Evolutionary conservation across 2,113 vertebrate genomes (phyloP).

Genomic region (Ciconia stormi): DNA sequence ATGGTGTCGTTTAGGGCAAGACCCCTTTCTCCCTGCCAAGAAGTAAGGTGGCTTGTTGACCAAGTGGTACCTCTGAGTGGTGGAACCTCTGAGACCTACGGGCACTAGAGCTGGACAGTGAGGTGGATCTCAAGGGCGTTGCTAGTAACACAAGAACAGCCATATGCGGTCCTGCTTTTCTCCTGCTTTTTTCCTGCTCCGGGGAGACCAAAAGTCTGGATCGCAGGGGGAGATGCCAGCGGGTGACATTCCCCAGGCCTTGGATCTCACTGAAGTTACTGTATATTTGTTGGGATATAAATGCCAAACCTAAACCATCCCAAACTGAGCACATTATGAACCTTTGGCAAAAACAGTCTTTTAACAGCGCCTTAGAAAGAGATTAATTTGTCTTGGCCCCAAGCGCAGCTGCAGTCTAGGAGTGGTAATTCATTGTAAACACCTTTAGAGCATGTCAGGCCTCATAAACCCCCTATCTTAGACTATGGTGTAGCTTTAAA

Average conservation of each 20-base stretch:
- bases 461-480: neutral
- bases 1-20: neutral
- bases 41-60: neutral
- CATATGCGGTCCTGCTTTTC: neutral
- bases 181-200: neutral
- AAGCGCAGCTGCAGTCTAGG: neutral
- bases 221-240: rapidly evolving
- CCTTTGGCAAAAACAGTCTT: neutral
- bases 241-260: neutral
- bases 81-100: neutral
- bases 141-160: neutral
- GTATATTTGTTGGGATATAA: neutral
- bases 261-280: neutral
- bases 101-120: neutral
- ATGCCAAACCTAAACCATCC: neutral
- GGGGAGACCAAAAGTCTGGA: neutral
- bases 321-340: neutral
- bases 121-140: neutral
- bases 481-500: neutral
- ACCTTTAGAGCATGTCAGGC: neutral
- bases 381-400: neutral
- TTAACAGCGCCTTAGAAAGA: neutral
- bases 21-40: neutral
- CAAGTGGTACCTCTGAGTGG: neutral
- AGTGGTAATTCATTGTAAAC: neutral